Conservation (phyloP, 2,888 invertebrate genomes). For the Emmelina monodactyla region DNA sequence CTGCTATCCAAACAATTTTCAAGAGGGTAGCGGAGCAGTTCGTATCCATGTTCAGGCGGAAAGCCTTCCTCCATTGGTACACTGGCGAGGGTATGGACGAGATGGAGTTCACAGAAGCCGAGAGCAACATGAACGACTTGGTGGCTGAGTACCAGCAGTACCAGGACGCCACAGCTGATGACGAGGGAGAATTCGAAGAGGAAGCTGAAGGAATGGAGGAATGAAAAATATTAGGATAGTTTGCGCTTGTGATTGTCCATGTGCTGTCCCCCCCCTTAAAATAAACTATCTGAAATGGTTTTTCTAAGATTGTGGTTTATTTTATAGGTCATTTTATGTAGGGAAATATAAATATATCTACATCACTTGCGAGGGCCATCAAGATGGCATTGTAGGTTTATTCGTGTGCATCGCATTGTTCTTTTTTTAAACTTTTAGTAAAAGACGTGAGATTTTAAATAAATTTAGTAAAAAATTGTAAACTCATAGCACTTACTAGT, state of each 20-base stretch:
- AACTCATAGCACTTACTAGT: no score
- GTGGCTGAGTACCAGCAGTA: constrained; percentile 81
- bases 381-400: no score
- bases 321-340: no score
- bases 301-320: no score
- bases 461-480: no score
- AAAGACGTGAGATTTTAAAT: no score
- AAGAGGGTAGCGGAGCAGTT: constrained; percentile 87
- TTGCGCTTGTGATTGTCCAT: constrained; percentile 31
- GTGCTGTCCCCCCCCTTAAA: no score
- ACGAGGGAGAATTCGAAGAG: constrained; percentile 64
- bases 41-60: constrained; percentile 92
- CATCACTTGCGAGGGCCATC: no score
- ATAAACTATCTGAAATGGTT: no score
- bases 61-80: constrained; percentile 97
- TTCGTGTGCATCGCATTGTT: no score
- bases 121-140: constrained; percentile 82
- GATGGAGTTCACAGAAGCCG: constrained; percentile 91
- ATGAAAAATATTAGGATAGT: constrained; percentile 25
- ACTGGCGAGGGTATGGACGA: constrained; percentile 93
- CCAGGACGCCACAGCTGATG: constrained; percentile 69
- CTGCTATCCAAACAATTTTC: constrained; percentile 87
- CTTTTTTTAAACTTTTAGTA: no score
- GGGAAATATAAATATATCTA: no score
- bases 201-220: constrained; percentile 62